Base-by-base conservation (phyloP, 2,797 vertebrate genomes). In the Gambusia yucatana region DNA sequence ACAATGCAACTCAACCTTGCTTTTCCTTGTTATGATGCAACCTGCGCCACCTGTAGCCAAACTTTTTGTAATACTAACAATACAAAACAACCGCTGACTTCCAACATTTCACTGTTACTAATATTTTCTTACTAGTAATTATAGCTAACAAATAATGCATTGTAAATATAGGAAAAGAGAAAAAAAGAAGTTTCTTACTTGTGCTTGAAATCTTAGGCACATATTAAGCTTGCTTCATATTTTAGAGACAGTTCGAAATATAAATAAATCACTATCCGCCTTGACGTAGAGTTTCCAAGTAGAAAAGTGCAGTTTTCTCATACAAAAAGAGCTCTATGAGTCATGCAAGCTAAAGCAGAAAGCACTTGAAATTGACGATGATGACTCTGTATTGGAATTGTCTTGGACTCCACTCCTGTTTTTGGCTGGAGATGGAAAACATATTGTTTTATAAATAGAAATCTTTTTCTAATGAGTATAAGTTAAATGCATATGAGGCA, bases 1-100 rank as follows among this genome's bases (percentile, higher is more conserved):
- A 84, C 81, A 77, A 69, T 43, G 72, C 57, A 76, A 69, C 61
- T 87, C 82, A 79, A 91, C 91, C 92, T 91, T 88, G 88, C 77
- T 83, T 86, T 89, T 86, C 78, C 83, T 90, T 47, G 57, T 85
- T 88, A 78, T 84, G 57, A 50, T 77, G 80, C 81, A 83, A 91
- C 85, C 79, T 84, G 77, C 47, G 72, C 81, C 80, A 65, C 72
- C 76, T 79, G 90, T 74, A 77, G 47, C 63, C 81, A 75, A 73
- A 70, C 70, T 80, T 82, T 72, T 71, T 84, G 87, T 84, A 33
- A 82, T 79, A 72, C 63, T 72, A 39, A 52, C 82, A 61, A 80
- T 61, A 67, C 78, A 69, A 80, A 77, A 22, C 71, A 43, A 17
- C 71, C 65, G 39, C 75, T 77, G 57, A 82, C 72, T 52, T 84